These are phyloP conservation scores for Tauraco erythrolophus DNA, from an alignment of 2,113 vertebrate genomes.

Conservation along the genomic window DNA sequence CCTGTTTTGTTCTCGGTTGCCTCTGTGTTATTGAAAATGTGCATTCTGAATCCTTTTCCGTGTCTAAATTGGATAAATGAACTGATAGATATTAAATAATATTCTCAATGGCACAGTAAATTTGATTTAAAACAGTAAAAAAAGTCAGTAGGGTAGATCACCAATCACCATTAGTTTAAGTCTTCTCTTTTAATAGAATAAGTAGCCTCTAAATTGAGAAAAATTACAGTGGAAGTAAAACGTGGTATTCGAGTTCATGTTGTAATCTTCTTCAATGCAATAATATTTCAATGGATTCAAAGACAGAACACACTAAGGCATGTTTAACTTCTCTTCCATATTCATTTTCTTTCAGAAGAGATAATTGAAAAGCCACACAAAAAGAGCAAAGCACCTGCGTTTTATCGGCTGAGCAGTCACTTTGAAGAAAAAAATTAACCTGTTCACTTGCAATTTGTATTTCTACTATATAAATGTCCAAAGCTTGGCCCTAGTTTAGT, in stretches of 20 bases:
- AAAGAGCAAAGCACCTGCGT: neutral
- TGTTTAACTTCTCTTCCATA: neutral
- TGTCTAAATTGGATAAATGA: constrained; percentile 1
- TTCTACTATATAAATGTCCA: neutral
- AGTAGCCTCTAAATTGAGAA: constrained; percentile 41
- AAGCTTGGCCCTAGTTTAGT: neutral
- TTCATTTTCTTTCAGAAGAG: neutral
- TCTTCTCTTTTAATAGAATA: constrained; percentile 35
- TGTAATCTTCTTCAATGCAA: constrained; percentile 1
- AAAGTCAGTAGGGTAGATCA: constrained; percentile 13
- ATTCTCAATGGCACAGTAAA: neutral
- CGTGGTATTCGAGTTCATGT: constrained; percentile 13
- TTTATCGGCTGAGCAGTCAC: neutral
- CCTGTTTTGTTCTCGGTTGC: neutral
- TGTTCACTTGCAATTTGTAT: neutral
- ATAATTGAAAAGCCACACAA: neutral
- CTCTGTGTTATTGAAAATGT: neutral
- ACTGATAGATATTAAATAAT: constrained; percentile 30
- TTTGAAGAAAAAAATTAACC: neutral
- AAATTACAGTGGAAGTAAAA: constrained; percentile 48
- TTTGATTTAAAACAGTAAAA: constrained; percentile 22
- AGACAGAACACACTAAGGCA: neutral
- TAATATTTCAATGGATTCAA: constrained; percentile 15
- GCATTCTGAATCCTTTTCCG: neutral
- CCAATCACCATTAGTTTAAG: constrained; percentile 48